Percentiles rank a stretch among this genome's conserved stretches.
phyloP scores from a whole-genome alignment of 2,113 vertebrate genomes.

The Etheostoma cragini region DNA sequence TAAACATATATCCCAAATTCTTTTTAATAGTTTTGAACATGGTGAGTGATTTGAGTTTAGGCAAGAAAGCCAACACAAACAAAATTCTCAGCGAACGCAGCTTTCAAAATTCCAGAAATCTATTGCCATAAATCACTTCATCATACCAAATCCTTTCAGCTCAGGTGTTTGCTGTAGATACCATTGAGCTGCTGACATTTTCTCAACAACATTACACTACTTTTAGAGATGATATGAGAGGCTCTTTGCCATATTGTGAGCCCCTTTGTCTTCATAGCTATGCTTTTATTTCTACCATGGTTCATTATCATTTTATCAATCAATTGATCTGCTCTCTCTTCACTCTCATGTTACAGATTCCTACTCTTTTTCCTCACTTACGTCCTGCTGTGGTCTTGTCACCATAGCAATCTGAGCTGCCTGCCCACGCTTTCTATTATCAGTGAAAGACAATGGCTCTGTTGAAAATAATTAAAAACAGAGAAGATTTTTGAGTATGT shows the following conservation, averaged over 20 bases:
- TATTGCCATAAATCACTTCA: background rate
- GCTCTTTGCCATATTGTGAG: background rate
- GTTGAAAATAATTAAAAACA: background rate
- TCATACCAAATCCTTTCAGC: background rate
- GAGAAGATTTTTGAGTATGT: background rate
- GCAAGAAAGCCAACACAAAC: too few relatives aligned
- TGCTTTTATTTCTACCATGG: slow-evolving; percentile 2
- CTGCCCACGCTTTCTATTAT: slow-evolving; percentile 34
- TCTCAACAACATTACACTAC: background rate
- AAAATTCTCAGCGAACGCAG: too few relatives aligned
- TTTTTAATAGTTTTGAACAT: too few relatives aligned
- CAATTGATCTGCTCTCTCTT: background rate
- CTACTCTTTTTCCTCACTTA: slow-evolving; percentile 14
- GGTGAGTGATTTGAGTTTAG: too few relatives aligned
- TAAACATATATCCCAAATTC: background rate
- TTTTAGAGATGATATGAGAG: background rate
- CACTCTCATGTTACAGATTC: slow-evolving; percentile 31
- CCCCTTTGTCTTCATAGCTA: background rate
- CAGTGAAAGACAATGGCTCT: slow-evolving; percentile 21
- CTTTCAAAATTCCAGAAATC: too few relatives aligned
- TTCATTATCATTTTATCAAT: slow-evolving; percentile 6
- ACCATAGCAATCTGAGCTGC: slow-evolving; percentile 42
- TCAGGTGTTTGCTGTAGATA: slow-evolving; percentile 32
- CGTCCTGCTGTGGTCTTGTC: slow-evolving; percentile 45
- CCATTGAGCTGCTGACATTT: slow-evolving; percentile 23